These are phyloP conservation scores for Hoplodrina ambigua DNA, from an alignment of 2,888 invertebrate species.

Conservation along the genomic window DNA sequence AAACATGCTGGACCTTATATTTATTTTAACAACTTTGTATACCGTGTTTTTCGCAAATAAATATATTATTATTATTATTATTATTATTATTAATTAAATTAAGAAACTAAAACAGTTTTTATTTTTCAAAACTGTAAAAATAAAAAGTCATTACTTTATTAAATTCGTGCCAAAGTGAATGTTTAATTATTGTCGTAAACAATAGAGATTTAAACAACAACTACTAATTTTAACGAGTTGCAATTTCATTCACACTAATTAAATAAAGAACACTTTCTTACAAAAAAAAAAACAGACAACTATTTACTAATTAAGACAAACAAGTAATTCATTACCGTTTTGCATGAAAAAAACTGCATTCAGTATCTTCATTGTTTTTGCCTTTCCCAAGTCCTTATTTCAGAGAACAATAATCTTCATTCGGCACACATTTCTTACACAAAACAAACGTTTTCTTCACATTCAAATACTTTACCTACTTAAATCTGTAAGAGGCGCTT, in stretches of 20 bases:
- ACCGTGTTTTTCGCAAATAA: no score
- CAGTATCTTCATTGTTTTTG: slow-evolving; percentile 14
- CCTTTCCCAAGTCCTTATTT: slow-evolving; percentile 22
- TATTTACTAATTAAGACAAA: slow-evolving; percentile 1
- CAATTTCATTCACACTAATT: slow-evolving; percentile 20
- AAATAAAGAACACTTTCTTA: slow-evolving; percentile 29
- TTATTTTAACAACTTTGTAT: no score
- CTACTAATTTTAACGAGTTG: slow-evolving; percentile 1
- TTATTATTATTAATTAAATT: no score
- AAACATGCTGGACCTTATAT: no score
- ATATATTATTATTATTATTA: no score
- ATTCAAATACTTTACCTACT: slow-evolving; percentile 1
- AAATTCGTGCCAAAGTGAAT: neutral
- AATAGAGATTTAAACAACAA: slow-evolving; percentile 25
- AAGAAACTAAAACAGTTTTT: neutral
- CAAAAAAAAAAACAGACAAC: slow-evolving; percentile 13
- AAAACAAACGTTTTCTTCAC: slow-evolving; percentile 24
- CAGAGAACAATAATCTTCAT: slow-evolving; percentile 26
- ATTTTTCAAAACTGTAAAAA: neutral
- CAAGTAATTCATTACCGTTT: neutral
- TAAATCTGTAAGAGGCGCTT: slow-evolving; percentile 17
- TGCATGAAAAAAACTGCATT: neutral
- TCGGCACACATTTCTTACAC: slow-evolving; percentile 9
- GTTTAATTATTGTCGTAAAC: slow-evolving; percentile 25
- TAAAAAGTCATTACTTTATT: neutral